Percentiles rank a stretch among this genome's conserved stretches.
Conservation (phyloP, 64 coral and sea anemone species). For the Porites lutea region DNA sequence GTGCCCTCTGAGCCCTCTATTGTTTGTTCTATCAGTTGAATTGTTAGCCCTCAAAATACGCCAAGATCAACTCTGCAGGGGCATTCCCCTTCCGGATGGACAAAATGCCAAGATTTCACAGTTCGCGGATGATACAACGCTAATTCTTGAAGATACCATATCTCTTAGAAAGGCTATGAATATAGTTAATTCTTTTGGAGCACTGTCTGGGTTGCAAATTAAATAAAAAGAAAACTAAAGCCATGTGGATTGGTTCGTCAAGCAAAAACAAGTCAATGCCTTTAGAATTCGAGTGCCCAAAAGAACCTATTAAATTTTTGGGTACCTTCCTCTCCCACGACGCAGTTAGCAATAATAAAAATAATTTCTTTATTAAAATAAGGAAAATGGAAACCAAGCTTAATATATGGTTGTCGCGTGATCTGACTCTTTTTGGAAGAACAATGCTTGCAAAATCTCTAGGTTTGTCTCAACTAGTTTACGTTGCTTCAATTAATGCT, state of each 20-base stretch:
- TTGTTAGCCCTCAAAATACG: constrained; percentile 23
- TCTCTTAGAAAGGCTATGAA: not conserved
- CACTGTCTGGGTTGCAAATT: not conserved
- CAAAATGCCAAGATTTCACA: not conserved
- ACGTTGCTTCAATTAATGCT: not conserved
- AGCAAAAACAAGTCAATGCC: not conserved
- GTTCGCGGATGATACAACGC: not conserved
- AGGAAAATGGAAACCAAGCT: not conserved
- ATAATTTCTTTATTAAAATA: not conserved
- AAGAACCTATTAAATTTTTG: not conserved
- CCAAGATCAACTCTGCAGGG: not conserved
- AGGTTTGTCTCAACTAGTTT: not conserved
- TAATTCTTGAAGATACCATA: not conserved
- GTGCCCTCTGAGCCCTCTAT: constrained; percentile 33
- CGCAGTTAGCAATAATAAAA: not conserved
- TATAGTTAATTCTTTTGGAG: not conserved
- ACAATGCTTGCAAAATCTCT: not conserved
- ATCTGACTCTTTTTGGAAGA: not conserved
- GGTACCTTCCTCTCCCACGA: not conserved
- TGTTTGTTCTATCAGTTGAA: constrained; percentile 23
- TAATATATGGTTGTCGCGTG: not conserved
- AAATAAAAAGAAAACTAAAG: not conserved
- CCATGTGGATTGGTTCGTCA: not conserved
- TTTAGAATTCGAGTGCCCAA: not conserved
- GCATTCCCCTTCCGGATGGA: not conserved